phyloP scores from a whole-genome alignment of 2,888 invertebrate species.

The Pegoplata infirma region DNA sequence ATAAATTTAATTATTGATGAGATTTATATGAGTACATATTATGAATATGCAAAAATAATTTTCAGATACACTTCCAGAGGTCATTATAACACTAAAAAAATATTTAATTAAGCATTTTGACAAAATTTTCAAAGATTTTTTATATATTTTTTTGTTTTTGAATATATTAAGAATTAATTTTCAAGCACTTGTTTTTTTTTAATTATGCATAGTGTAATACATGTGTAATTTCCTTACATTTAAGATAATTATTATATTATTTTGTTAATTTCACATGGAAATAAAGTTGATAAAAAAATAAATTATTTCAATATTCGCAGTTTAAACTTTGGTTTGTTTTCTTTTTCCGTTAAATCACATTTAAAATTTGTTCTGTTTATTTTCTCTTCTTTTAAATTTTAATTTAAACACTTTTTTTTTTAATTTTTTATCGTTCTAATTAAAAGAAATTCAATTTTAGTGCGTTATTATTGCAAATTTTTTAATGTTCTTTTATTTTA shows the following conservation, averaged over 20 bases:
- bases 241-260: background rate
- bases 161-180: background rate
- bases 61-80: background rate
- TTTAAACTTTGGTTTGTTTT: background rate
- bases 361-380: conserved; percentile 14
- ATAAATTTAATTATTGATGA: no score
- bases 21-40: no score
- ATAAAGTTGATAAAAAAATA: background rate
- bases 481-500: conserved; percentile 13
- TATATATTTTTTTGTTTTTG: no score
- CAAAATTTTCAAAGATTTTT: background rate
- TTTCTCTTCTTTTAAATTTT: background rate
- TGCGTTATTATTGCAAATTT: background rate
- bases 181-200: background rate
- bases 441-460: background rate
- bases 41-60: background rate
- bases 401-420: conserved; percentile 1
- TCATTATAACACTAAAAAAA: background rate
- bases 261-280: background rate
- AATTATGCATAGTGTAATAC: no score
- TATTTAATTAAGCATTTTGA: background rate
- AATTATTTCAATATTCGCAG: background rate
- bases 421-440: background rate
- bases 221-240: background rate
- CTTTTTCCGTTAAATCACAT: conserved; percentile 23